Conservation (phyloP, 2,888 invertebrate genomes). For the Rhynchonema sp. region DNA sequence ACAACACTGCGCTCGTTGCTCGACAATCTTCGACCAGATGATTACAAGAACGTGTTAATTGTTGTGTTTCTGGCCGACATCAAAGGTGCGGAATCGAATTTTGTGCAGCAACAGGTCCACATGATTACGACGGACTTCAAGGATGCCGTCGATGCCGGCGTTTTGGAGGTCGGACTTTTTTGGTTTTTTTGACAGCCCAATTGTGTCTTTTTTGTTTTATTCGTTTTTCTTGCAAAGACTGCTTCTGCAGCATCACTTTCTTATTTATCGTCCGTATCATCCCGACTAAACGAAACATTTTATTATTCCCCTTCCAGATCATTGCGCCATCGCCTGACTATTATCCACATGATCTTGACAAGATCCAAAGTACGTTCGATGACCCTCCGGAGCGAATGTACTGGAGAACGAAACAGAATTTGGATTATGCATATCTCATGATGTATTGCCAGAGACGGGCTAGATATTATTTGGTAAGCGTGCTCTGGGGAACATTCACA, state of each 20-base stretch:
- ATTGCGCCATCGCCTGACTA: slow-evolving; percentile 30
- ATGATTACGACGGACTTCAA: slow-evolving; percentile 17
- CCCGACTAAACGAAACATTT: too few species aligned
- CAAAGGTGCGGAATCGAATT: not conserved
- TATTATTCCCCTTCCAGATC: slow-evolving; percentile 9
- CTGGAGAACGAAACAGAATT: slow-evolving; percentile 35
- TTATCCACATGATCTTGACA: slow-evolving; percentile 29
- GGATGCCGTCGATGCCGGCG: slow-evolving; percentile 21
- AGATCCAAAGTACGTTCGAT: slow-evolving; percentile 29
- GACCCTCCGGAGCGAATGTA: slow-evolving; percentile 30
- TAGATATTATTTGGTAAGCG: slow-evolving; percentile 23
- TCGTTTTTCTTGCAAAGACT: too few species aligned
- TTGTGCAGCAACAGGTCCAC: not conserved
- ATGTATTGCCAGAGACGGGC: slow-evolving; percentile 29
- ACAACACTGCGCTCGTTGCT: slow-evolving; percentile 28
- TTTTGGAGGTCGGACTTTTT: slow-evolving; percentile 23
- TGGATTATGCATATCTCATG: slow-evolving; percentile 34
- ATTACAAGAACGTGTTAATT: slow-evolving; percentile 11
- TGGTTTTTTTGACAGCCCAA: too few species aligned
- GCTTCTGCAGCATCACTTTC: too few species aligned
- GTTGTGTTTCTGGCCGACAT: not conserved
- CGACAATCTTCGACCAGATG: slow-evolving; percentile 23
- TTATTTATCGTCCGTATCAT: too few species aligned
- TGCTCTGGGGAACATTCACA: not conserved
- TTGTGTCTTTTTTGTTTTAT: too few species aligned